Percentiles rank a stretch among this genome's conserved stretches.
Evolutionary conservation across 2,888 invertebrate species (phyloP).

Genomic region (Limnephilus marmoratus): DNA sequence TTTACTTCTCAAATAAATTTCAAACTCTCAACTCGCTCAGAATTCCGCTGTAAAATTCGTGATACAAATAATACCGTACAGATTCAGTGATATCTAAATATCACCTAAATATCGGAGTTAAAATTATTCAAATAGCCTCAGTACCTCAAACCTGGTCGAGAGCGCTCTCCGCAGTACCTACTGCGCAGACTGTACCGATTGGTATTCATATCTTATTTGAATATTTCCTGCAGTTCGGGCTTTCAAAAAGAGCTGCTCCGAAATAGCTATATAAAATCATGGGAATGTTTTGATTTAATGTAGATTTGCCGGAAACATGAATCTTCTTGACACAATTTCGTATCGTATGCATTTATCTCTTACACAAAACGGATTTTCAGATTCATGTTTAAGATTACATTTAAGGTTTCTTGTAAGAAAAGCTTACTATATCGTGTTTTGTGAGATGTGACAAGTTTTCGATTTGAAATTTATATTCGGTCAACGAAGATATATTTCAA

Average conservation of each 20-base stretch:
- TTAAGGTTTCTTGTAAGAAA: too few species aligned
- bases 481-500: too few species aligned
- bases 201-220: conserved; percentile 39
- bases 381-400: neutral
- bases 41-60: neutral
- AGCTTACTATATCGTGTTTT: too few species aligned
- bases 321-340: neutral
- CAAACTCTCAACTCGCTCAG: neutral
- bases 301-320: neutral
- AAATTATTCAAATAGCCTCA: conserved; percentile 38
- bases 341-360: neutral
- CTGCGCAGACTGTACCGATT: conserved; percentile 30
- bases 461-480: too few species aligned
- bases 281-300: neutral
- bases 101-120: conserved; percentile 20
- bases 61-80: neutral
- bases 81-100: neutral
- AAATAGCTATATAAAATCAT: neutral
- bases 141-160: neutral
- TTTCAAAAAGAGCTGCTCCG: neutral
- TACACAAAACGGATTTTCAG: neutral
- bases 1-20: neutral
- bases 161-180: neutral
- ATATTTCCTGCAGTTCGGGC: conserved; percentile 5
- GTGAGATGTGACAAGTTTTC: neutral